Conservation (phyloP, 2,113 vertebrate genomes). For the Cephalophus harveyi region DNA sequence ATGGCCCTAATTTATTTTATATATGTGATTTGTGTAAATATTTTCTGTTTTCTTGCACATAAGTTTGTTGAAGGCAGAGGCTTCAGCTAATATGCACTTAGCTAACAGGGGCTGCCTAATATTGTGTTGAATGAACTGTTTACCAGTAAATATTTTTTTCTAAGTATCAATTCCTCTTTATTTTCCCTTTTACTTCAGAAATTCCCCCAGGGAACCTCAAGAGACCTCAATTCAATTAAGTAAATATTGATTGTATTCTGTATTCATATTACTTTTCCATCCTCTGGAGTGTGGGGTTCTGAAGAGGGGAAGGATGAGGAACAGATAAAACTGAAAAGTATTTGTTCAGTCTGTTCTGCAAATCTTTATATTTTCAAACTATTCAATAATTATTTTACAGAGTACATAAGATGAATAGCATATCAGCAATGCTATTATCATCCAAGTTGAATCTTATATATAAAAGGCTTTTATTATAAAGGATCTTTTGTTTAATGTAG, state of each 20-base stretch:
- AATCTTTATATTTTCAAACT: neutral
- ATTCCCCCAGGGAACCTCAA: neutral
- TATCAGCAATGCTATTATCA: neutral
- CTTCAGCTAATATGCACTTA: neutral
- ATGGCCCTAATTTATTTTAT: neutral
- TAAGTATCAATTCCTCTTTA: neutral
- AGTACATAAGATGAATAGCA: neutral
- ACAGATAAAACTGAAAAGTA: neutral
- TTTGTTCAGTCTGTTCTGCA: neutral
- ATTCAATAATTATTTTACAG: slow-evolving; percentile 17
- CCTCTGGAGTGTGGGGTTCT: neutral
- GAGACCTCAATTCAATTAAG: neutral
- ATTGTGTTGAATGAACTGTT: neutral
- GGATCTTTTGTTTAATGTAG: neutral
- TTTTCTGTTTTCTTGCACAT: neutral
- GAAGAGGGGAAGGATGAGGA: neutral
- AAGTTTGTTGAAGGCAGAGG: neutral
- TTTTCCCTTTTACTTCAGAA: neutral
- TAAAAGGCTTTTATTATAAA: neutral
- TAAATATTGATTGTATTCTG: neutral
- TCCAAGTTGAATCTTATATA: neutral
- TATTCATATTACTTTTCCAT: slow-evolving; percentile 3
- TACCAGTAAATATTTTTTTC: neutral
- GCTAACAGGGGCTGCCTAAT: neutral
- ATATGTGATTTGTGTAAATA: neutral